Evolutionary conservation across 2,888 invertebrate species (phyloP), one percentile per base, ranked within the genome.

Genomic region (Cosmia pyralina): DNA sequence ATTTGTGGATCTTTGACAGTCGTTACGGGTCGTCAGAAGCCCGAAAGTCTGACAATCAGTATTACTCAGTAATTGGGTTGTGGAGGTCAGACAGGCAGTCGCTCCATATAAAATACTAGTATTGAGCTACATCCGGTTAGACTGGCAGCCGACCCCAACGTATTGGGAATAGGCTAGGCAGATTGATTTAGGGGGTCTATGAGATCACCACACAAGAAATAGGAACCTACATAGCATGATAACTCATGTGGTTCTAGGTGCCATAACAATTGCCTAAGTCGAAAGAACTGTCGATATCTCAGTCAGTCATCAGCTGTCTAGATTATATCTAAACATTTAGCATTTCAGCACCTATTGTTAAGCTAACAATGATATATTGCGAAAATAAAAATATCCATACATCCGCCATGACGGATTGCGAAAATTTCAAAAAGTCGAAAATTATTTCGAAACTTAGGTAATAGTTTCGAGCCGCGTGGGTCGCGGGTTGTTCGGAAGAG

Each of bases 321-420:
- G 87, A 86, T 85, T 28, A 34, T 34, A 85, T 86, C 87, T 70
- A 60, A 69, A 77, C 71, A 77, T 86, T 83, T 77, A 65, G 58
- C 66, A 77, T 84, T 82, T 86, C 73, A 82, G 78, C 82, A 66
- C 72, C 82, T 67, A 86, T 86, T 86, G 86, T 86, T 79, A 38
- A 34, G 50, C n/a, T 66, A 79, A 82, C 87, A 86, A 86, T 84
- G 79, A 83, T 69, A 73, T 76, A 75, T 83, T 84, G 57, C 71
- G 75, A 79, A 74, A 79, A 77, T 69, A 59, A 57, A 50, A 44
- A 74, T 70, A 71, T 78, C 64, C 58, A 38, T 66, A 68, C 15
- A 75, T 48, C 70, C 62, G 55, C 69, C 69, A 70, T 57, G 38
- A 50, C 41, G 41, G 28, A 65, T 79, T 83, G 66, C 66, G 64